phyloP scores from a whole-genome alignment of 2,888 invertebrate genomes.

The Baccha elongata region DNA sequence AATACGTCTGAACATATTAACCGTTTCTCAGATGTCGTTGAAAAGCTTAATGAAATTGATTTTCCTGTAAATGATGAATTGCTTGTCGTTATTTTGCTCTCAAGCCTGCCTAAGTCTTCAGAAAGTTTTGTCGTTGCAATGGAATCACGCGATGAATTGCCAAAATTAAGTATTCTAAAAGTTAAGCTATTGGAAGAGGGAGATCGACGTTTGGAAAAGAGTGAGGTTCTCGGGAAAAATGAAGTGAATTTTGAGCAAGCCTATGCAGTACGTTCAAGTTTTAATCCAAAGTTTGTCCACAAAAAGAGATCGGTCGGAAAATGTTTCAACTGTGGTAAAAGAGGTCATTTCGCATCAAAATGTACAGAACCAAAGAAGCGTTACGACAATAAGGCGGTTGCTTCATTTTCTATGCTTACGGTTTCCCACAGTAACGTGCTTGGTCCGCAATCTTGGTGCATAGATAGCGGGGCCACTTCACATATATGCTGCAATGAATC shows the following conservation, averaged over 20 bases:
- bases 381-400: no score
- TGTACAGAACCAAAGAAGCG: slow-evolving; percentile 19
- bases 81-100: slow-evolving; percentile 21
- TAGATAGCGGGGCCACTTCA: slow-evolving; percentile 69
- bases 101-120: slow-evolving; percentile 19
- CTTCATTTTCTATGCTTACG: no score
- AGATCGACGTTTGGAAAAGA: slow-evolving; percentile 2
- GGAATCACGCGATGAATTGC: slow-evolving; percentile 36
- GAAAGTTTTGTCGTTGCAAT: not conserved
- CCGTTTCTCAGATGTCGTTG: slow-evolving; percentile 4
- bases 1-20: slow-evolving; percentile 19
- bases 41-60: slow-evolving; percentile 23
- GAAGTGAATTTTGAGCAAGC: slow-evolving; percentile 2
- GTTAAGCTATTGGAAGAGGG: slow-evolving; percentile 42
- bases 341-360: slow-evolving; percentile 30
- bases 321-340: slow-evolving; percentile 47
- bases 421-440: slow-evolving; percentile 13
- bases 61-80: slow-evolving; percentile 39
- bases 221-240: not conserved
- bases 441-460: slow-evolving; percentile 46
- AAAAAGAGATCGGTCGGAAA: slow-evolving; percentile 15
- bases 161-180: slow-evolving; percentile 2
- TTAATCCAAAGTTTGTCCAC: slow-evolving; percentile 2
- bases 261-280: not conserved
- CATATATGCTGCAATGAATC: slow-evolving; percentile 57